Base-by-base conservation (phyloP, 2,888 invertebrate genomes). In the Acleris sparsana region DNA sequence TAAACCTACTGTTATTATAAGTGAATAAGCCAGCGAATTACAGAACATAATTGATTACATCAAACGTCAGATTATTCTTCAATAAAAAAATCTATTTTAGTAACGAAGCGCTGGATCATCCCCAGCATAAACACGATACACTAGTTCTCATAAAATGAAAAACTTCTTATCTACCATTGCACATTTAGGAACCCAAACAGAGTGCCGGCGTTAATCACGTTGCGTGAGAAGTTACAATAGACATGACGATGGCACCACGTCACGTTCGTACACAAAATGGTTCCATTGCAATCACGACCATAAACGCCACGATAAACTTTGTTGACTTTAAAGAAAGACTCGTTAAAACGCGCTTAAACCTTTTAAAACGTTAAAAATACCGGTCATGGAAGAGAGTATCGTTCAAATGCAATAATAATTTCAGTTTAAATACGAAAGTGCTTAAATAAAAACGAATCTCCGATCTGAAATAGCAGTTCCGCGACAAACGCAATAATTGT, bases 341-440 rank as follows among this genome's bases (percentile, higher is more conserved):
- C 39, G 9, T 39, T 39, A 13, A 4, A 39, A 13, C 13, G 39
- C 13, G 39, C 33, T 29, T 16, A 39, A 49, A 58, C n/a, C 33
- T 62, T 52, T 49, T 53, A 43, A 52, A 56, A 22, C 25, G n/a
- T 29, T 49, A 61, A 43, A 61, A 64, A 72, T 70, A 71, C 66
- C 69, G 71, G 76, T 77, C 77, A 77, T 78, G 74, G 74, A 62
- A 65, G 53, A 68, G 59, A 65, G 61, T 68, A 65, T 62, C 48
- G 49, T 58, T 53, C 48, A 55, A 63, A 56, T 63, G 43, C 46
- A 64, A 43, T 44, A 29, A 63, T 52, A 61, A 57, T 65, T 52
- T 65, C 56, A 64, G 13, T 49, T 25, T 46, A 6, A 61, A 57
- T 67, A 58, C 48, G 46, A 68, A 57, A 67, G 72, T 72, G 74